Evolutionary conservation across 2,113 vertebrate genomes (phyloP), one percentile per base, ranked within the genome.

Genomic region (Scortum barcoo): DNA sequence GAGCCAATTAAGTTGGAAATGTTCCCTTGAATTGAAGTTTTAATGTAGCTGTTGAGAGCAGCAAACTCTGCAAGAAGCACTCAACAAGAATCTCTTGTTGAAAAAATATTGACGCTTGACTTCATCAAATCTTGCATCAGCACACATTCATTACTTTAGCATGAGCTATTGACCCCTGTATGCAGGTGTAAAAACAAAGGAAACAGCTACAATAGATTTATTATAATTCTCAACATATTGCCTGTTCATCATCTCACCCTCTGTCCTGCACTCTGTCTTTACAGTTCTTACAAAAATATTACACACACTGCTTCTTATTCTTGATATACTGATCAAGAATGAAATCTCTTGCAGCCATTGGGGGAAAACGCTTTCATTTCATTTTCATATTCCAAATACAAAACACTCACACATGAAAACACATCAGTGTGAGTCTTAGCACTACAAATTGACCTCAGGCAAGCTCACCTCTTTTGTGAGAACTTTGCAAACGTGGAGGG

Each of bases 101-200:
- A 66, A 16, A 70, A 36, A 22, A 17, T 33, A 66, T 67, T 51
- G 3, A 30, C 2, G 48, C 74, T 79, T 38, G 61, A 76, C 70
- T 86, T 83, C 63, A 75, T 16, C 26, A 17, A 26, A 28, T 61
- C 24, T 14, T 24, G 28, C 70, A 76, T 33, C 30, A 62, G 75
- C 38, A 75, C 40, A 80, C 40, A 71, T 60, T 82, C 33, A 77
- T 86, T 77, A 72, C 54, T 77, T 42, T 48, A 63, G 58, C 3
- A 71, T 81, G 83, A 81, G 76, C 62, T 65, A 74, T 56, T 67
- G 83, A 82, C 72, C 12, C 1, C 28, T 72, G 76, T 20, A 28
- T 65, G 33, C 40, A 38, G 40, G 53, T 38, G 66, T 76, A 36
- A 79, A 66, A 70, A 56, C 28, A 66, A 76, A 71, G 17, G 60